Base-by-base conservation (phyloP, 2,113 vertebrate genomes). In the Apaloderma vittatum region DNA sequence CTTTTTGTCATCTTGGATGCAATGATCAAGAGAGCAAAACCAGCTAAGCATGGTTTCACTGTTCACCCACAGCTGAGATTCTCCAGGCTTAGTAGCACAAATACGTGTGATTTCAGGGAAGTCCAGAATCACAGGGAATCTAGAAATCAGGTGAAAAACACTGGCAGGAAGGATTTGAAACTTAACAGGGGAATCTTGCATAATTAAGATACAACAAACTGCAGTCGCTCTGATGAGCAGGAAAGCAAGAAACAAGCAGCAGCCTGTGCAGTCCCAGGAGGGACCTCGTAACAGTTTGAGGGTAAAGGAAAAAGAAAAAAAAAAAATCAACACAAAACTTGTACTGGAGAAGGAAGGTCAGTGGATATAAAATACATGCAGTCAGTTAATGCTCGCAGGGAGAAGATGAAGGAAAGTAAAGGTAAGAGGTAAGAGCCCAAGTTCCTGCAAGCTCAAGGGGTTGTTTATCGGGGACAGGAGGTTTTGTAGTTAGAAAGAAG, bases 121-220 rank as follows among this genome's bases (percentile, higher is more conserved):
- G 74, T 82, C 86, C 80, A 58, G 93, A 94, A 85, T 93, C 62
- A 48, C 36, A 62, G 49, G 49, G 89, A 91, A 94, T 86, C 63
- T 8, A 83, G 90, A 93, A 93, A 88, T 74, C 30, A 71, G 55
- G 83, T 54, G 12, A 85, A 86, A 93, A 87, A 57, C 70, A 76
- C 40, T 82, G 62, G 91, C 95, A 97, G 96, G 94, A 94, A 97
- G 95, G 89, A 94, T 97, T 22, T 89, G 89, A 95, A 97, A 86
- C 76, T 49, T 86, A 90, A 88, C 88, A 91, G 79, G 54, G 61
- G 93, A 87, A 93, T 95, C 84, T 87, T 91, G 86, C 88, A 81
- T 95, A 95, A 97, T 97, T 97, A 97, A 94, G 93, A 85, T 89
- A 88, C 93, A 93, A 95, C 91, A 94, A 92, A 91, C 94, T 95